A percentile compares a stretch with the other conserved stretches of the same genome.
Conservation (phyloP, 2,888 invertebrate genomes). For the Ferrisia virgata region DNA sequence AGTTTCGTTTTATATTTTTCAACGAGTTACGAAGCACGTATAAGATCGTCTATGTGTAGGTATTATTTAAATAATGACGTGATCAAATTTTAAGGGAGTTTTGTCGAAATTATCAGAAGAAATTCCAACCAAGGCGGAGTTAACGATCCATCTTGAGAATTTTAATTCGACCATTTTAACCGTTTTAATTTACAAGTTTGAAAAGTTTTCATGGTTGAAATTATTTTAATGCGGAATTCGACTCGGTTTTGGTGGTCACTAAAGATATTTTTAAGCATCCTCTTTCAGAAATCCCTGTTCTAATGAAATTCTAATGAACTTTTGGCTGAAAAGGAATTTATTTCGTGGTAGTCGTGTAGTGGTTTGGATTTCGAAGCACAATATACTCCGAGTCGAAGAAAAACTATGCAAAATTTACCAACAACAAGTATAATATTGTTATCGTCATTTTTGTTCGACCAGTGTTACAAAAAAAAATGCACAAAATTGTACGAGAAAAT, state of each 20-base stretch:
- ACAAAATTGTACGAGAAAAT: no score
- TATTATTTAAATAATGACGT: not conserved
- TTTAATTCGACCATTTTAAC: not conserved
- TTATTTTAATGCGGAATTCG: not conserved
- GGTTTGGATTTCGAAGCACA: not conserved
- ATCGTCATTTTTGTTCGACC: no score
- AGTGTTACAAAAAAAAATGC: no score
- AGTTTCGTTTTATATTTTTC: not conserved
- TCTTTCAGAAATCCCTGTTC: not conserved
- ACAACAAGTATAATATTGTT: not conserved
- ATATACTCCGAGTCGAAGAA: not conserved
- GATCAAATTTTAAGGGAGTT: not conserved
- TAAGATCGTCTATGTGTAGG: no score
- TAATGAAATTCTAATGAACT: not conserved
- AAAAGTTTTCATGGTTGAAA: not conserved
- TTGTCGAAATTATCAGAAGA: not conserved
- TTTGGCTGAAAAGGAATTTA: not conserved
- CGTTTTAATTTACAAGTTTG: not conserved
- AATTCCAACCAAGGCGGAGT: no score
- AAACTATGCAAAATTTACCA: not conserved
- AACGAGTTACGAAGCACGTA: no score
- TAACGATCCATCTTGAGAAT: not conserved
- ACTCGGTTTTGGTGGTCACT: not conserved
- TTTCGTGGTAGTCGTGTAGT: not conserved
- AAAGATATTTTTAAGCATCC: not conserved